These are phyloP conservation scores for Mirounga angustirostris DNA, from an alignment of 2,113 vertebrate species.

Conservation along the genomic window DNA sequence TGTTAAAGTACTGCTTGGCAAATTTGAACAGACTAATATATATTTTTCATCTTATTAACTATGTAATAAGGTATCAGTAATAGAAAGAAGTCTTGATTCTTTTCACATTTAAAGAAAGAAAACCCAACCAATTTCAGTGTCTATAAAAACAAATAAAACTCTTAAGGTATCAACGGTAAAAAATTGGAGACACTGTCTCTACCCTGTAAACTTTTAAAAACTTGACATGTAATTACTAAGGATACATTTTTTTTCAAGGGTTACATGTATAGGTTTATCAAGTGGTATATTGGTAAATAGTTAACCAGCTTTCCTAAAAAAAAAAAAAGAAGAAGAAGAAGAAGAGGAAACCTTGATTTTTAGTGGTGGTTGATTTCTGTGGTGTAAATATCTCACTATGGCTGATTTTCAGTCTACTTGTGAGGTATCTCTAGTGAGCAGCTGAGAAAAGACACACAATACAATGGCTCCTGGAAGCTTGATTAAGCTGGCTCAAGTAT, in stretches of 20 bases:
- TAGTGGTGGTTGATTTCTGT: not conserved
- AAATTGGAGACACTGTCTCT: not conserved
- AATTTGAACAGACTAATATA: not conserved
- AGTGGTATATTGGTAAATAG: not conserved
- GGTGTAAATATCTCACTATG: not conserved
- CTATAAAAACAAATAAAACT: constrained; percentile 32
- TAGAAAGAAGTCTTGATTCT: not conserved
- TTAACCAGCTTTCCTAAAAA: not conserved
- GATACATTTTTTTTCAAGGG: not conserved
- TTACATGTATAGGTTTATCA: not conserved
- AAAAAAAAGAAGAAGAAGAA: not conserved
- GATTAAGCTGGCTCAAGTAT: not conserved
- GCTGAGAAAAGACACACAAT: not conserved
- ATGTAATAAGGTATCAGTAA: not conserved
- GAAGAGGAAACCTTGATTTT: not conserved
- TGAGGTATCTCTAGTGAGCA: not conserved
- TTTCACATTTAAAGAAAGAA: constrained; percentile 9
- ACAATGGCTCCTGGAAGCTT: not conserved
- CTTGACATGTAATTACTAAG: not conserved
- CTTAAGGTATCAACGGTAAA: not conserved
- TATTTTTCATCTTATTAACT: constrained; percentile 31
- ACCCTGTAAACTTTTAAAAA: not conserved
- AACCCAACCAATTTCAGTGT: not conserved
- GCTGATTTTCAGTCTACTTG: not conserved
- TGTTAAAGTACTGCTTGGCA: not conserved